Percentiles rank a stretch among this genome's conserved stretches.
Evolutionary conservation across 2,797 vertebrate species (phyloP).

Genomic region (Selene dorsalis): DNA sequence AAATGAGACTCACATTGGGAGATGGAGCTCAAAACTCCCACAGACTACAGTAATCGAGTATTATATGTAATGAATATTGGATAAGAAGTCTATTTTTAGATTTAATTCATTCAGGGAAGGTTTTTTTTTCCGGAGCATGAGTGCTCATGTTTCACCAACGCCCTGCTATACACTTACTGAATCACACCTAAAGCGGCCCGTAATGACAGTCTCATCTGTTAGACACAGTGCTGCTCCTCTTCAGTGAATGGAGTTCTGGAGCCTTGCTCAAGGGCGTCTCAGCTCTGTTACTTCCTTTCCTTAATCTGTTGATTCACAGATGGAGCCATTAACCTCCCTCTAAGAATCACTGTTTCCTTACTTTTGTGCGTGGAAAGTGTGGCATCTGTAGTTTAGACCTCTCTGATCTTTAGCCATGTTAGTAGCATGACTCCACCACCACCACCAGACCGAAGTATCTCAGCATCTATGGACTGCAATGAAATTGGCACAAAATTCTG

Average conservation of each 20-base stretch:
- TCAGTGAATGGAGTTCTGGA: conserved; percentile 42
- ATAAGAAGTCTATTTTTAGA: conserved; percentile 39
- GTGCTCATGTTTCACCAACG: background rate
- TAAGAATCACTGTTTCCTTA: background rate
- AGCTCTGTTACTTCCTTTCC: conserved; percentile 18
- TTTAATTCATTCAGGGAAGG: conserved; percentile 10
- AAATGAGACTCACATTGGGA: conserved; percentile 55
- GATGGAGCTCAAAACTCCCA: conserved; percentile 48
- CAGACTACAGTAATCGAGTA: conserved; percentile 42
- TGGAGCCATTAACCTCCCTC: conserved; percentile 2
- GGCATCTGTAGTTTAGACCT: background rate
- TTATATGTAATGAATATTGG: conserved; percentile 43
- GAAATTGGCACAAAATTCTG: background rate
- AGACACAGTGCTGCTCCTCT: conserved; percentile 7
- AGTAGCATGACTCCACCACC: background rate
- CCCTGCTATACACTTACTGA: conserved; percentile 3
- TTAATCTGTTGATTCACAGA: conserved; percentile 12
- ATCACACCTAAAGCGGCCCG: conserved; percentile 25
- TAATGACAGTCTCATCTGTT: conserved; percentile 18
- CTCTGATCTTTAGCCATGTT: background rate
- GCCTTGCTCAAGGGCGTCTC: conserved; percentile 49
- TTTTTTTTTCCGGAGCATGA: conserved; percentile 32
- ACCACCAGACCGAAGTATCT: conserved; percentile 7
- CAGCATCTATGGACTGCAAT: conserved; percentile 9
- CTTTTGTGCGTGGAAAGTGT: background rate